A percentile compares a stretch with the other conserved stretches of the same genome.
These are phyloP conservation scores for Meloidogyne floridensis DNA, from an alignment of 1,140 invertebrate species.

Conservation along the genomic window DNA sequence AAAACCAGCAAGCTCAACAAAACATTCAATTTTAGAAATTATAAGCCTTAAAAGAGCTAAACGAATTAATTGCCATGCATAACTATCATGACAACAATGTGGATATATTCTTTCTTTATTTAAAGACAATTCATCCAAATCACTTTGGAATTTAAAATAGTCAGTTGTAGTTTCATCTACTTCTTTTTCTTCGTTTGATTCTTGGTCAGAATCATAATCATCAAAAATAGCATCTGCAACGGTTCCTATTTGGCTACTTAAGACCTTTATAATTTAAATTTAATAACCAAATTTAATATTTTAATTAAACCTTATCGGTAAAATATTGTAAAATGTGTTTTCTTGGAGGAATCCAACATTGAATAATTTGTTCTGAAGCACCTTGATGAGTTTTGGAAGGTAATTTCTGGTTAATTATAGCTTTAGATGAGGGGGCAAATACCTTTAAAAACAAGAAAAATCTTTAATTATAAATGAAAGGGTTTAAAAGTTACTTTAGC, in stretches of 20 bases:
- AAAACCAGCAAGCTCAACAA: slow-evolving; percentile 82
- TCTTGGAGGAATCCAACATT: slow-evolving; percentile 67
- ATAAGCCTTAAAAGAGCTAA: slow-evolving; percentile 82
- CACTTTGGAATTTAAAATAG: slow-evolving; percentile 68
- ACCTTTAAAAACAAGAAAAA: background rate
- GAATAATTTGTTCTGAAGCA: slow-evolving; percentile 48
- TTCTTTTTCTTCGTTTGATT: slow-evolving; percentile 72
- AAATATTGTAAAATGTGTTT: slow-evolving; percentile 70
- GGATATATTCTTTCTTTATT: slow-evolving; percentile 74
- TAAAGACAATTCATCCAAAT: slow-evolving; percentile 66
- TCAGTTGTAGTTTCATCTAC: slow-evolving; percentile 87
- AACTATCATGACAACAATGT: slow-evolving; percentile 86
- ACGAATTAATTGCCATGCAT: slow-evolving; percentile 89
- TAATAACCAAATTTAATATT: background rate
- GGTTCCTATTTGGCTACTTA: background rate
- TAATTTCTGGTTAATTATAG: background rate
- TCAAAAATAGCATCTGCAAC: slow-evolving; percentile 1
- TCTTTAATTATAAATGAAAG: slow-evolving; percentile 13
- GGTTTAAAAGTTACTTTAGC: slow-evolving; percentile 41
- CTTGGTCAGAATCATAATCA: slow-evolving; percentile 35
- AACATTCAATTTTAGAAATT: slow-evolving; percentile 75
- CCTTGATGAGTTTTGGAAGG: slow-evolving; percentile 14
- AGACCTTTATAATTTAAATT: background rate
- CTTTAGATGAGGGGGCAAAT: background rate
- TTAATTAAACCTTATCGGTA: slow-evolving; percentile 66